phyloP scores from a whole-genome alignment of 2,888 invertebrate species.

The Meganola albula region DNA sequence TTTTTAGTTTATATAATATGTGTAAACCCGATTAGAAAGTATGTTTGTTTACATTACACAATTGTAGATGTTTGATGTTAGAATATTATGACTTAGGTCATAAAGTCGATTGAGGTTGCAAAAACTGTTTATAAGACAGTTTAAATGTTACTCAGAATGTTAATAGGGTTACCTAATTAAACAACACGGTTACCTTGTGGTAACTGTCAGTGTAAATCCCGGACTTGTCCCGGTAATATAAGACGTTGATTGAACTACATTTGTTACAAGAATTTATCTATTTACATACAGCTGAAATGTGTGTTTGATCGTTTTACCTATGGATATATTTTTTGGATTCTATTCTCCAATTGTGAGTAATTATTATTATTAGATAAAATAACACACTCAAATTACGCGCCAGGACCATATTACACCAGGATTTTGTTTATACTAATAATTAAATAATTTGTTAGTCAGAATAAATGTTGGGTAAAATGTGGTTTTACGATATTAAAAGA shows the following conservation, averaged over 20 bases:
- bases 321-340: no score
- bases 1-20: conserved; percentile 25
- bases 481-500: no score
- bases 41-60: conserved; percentile 25
- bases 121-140: conserved; percentile 47
- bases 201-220: conserved; percentile 13
- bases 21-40: conserved; percentile 28
- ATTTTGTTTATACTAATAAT: no score
- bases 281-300: no score
- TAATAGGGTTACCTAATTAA: conserved; percentile 47
- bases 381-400: no score
- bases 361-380: no score
- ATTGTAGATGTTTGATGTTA: conserved; percentile 14
- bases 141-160: conserved; percentile 39
- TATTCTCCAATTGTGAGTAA: no score
- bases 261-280: no score
- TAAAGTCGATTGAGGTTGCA: conserved; percentile 37
- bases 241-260: conserved; percentile 13
- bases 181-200: conserved; percentile 55
- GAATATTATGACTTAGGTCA: conserved; percentile 4
- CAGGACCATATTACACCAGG: no score
- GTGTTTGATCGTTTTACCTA: no score
- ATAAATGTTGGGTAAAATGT: no score
- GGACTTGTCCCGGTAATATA: conserved; percentile 12
- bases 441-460: no score